Conservation (phyloP, 2,113 vertebrate genomes). For the Phrynosoma platyrhinos region DNA sequence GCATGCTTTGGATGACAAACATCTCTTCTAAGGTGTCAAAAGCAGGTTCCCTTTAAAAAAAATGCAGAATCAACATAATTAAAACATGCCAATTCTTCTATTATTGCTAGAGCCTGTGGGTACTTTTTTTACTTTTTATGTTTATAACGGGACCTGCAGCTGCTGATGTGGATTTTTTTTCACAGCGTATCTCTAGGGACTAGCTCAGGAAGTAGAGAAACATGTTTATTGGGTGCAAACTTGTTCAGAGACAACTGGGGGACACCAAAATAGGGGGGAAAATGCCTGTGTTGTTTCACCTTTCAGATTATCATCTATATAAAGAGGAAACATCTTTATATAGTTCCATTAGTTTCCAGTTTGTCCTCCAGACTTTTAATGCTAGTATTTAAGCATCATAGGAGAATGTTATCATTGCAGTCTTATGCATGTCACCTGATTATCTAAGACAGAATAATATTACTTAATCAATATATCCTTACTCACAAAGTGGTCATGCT, state of each 20-base stretch:
- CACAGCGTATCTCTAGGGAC: neutral
- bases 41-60: neutral
- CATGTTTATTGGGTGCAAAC: neutral
- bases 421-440: neutral
- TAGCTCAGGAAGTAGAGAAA: neutral
- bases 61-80: conserved; percentile 39
- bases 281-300: rapidly evolving
- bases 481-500: neutral
- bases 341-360: neutral
- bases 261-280: neutral
- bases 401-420: neutral
- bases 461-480: neutral
- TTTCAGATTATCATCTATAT: neutral
- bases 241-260: neutral
- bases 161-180: neutral
- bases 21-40: neutral
- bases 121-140: conserved; percentile 6
- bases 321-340: neutral
- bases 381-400: neutral
- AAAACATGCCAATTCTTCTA: neutral
- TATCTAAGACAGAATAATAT: neutral
- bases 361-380: neutral
- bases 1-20: neutral
- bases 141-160: conserved; percentile 5
- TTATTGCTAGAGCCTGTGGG: neutral